Percentiles rank a stretch among this genome's conserved stretches.
Conservation (phyloP, 2,888 invertebrate species). For the Tromatobia lineatoria region DNA sequence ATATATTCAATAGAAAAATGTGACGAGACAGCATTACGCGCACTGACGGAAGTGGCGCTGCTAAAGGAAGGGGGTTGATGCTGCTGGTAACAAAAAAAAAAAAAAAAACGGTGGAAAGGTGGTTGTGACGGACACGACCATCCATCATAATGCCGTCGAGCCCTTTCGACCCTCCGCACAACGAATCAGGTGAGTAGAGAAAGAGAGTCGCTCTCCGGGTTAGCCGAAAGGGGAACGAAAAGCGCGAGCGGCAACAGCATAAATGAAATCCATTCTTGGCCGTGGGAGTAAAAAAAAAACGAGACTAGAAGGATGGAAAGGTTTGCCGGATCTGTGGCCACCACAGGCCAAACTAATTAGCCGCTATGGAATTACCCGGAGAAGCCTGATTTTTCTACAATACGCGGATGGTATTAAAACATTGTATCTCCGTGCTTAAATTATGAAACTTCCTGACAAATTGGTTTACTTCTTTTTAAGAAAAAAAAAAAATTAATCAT, state of each 20-base stretch:
- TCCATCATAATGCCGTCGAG: conserved; percentile 67
- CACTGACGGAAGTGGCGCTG: conserved; percentile 43
- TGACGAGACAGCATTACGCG: conserved; percentile 52
- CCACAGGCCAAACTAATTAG: conserved; percentile 67
- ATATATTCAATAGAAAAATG: conserved; percentile 50
- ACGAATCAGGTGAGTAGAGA: conserved; percentile 52
- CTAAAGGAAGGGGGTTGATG: conserved; percentile 7
- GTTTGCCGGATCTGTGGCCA: conserved; percentile 34
- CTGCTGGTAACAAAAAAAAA: not conserved
- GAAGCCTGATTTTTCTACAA: conserved; percentile 10
- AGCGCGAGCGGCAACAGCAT: conserved; percentile 47
- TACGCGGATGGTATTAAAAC: conserved; percentile 12
- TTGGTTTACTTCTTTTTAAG: no score
- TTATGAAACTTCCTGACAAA: no score
- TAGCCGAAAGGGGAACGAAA: conserved; percentile 40
- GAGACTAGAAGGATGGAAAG: conserved; percentile 2
- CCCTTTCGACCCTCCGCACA: conserved; percentile 64
- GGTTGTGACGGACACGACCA: conserved; percentile 62
- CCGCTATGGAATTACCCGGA: conserved; percentile 54
- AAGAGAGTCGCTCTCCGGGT: not conserved
- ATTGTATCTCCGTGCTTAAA: conserved; percentile 8
- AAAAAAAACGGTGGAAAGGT: conserved; percentile 2
- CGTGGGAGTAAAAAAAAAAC: conserved; percentile 19
- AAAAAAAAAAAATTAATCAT: no score
- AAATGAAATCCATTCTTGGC: conserved; percentile 42